phyloP scores from a whole-genome alignment of 2,797 vertebrate species.

The Balearica regulorum region DNA sequence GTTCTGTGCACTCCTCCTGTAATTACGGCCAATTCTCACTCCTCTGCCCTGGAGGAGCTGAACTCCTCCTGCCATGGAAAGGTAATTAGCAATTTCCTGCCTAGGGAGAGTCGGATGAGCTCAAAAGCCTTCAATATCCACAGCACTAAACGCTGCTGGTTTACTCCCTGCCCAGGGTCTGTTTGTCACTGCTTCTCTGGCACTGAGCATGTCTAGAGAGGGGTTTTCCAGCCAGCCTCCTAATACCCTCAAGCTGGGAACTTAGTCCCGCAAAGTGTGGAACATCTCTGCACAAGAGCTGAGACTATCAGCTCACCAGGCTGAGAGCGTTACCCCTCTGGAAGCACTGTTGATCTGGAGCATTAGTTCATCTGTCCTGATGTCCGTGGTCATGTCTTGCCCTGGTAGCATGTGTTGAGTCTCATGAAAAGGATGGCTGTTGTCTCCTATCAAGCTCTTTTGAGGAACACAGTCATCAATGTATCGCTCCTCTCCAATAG shows the following conservation, averaged over 20 bases:
- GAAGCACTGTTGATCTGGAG: neutral
- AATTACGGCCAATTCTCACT: neutral
- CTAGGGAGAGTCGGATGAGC: neutral
- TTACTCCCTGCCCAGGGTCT: neutral
- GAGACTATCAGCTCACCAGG: neutral
- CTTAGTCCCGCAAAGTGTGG: neutral
- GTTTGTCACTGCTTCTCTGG: neutral
- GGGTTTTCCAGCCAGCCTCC: neutral
- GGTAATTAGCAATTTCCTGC: slow-evolving; percentile 50
- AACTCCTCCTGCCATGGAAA: neutral
- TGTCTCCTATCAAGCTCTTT: neutral
- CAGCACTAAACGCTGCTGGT: neutral
- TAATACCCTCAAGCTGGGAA: neutral
- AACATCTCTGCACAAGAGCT: neutral
- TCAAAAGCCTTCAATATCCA: neutral
- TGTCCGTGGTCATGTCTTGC: fast-evolving
- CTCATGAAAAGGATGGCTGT: neutral
- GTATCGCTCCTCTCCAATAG: neutral
- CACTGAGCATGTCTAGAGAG: neutral
- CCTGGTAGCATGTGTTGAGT: neutral
- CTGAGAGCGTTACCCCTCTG: neutral
- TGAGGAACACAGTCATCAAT: neutral
- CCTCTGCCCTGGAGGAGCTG: slow-evolving; percentile 11
- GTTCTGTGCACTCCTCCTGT: neutral
- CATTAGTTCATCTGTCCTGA: neutral